Percentiles rank a stretch among this genome's conserved stretches.
phyloP scores from a whole-genome alignment of 2,797 vertebrate genomes.

The Ceryle rudis region DNA sequence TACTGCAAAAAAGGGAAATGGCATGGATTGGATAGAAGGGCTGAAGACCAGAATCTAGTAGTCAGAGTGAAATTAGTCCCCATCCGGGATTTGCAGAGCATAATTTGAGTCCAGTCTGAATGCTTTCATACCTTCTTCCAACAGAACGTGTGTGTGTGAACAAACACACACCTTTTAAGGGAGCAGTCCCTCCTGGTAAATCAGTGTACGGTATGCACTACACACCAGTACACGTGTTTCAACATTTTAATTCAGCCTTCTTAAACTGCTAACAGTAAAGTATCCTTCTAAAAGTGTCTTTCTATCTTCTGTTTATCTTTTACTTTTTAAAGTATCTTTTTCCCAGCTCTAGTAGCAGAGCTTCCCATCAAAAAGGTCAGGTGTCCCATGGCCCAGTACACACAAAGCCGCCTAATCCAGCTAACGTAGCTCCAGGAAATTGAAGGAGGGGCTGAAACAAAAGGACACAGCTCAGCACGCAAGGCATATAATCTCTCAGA shows the following conservation, averaged over 20 bases:
- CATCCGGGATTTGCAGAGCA: neutral
- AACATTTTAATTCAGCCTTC: neutral
- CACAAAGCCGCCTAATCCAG: slow-evolving; percentile 29
- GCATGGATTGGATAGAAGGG: neutral
- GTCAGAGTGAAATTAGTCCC: neutral
- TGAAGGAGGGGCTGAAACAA: neutral
- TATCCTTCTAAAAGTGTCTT: neutral
- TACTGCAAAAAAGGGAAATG: neutral
- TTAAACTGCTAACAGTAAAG: neutral
- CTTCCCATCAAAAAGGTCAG: neutral
- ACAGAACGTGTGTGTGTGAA: neutral
- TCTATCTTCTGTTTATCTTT: neutral
- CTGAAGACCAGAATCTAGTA: neutral
- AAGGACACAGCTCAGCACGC: slow-evolving; percentile 24
- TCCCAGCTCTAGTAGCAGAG: neutral
- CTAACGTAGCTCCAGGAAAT: neutral
- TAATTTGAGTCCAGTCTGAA: neutral
- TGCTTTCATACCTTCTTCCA: neutral
- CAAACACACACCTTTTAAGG: neutral
- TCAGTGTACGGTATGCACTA: neutral
- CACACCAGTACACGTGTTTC: neutral
- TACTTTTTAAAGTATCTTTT: neutral
- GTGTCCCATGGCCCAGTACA: neutral
- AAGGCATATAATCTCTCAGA: neutral
- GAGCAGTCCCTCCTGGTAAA: neutral